These are phyloP conservation scores for Hermatobates lingyangjiaoensis DNA, from an alignment of 1,140 invertebrate species.

Conservation along the genomic window DNA sequence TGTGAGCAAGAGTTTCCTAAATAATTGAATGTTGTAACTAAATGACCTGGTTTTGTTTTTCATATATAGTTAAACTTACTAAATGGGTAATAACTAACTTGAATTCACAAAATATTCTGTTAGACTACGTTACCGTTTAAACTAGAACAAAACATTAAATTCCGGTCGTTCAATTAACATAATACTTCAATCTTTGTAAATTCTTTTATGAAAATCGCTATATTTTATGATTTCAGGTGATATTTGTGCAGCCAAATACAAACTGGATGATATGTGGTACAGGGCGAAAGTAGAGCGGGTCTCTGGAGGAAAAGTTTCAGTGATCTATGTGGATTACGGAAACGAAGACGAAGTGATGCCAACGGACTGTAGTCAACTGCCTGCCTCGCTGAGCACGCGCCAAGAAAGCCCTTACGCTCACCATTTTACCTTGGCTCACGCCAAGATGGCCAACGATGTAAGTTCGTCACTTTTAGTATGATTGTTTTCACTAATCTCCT, in stretches of 20 bases:
- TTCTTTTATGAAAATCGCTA: neutral
- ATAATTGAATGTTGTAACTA: too few species aligned
- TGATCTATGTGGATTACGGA: constrained; percentile 89
- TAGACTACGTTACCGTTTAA: too few species aligned
- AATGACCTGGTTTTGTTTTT: too few species aligned
- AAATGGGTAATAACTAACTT: too few species aligned
- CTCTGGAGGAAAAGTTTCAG: constrained; percentile 36
- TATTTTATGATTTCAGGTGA: constrained; percentile 34
- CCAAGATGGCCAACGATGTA: constrained; percentile 42
- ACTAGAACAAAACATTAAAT: too few species aligned
- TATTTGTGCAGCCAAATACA: constrained; percentile 77
- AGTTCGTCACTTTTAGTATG: too few species aligned
- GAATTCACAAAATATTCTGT: too few species aligned
- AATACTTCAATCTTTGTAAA: too few species aligned
- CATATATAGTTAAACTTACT: too few species aligned
- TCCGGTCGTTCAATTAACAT: too few species aligned
- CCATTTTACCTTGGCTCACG: constrained; percentile 69
- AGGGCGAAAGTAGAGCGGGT: constrained; percentile 82
- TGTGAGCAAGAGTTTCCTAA: too few species aligned
- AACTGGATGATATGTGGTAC: constrained; percentile 74
- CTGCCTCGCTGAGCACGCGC: constrained; percentile 43
- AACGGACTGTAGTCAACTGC: constrained; percentile 51
- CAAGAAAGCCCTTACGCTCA: constrained; percentile 58
- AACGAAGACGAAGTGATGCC: constrained; percentile 49
- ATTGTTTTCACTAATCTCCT: too few species aligned